These are phyloP conservation scores for Ichneumon xanthorius DNA, from an alignment of 2,888 invertebrate species.

Conservation along the genomic window DNA sequence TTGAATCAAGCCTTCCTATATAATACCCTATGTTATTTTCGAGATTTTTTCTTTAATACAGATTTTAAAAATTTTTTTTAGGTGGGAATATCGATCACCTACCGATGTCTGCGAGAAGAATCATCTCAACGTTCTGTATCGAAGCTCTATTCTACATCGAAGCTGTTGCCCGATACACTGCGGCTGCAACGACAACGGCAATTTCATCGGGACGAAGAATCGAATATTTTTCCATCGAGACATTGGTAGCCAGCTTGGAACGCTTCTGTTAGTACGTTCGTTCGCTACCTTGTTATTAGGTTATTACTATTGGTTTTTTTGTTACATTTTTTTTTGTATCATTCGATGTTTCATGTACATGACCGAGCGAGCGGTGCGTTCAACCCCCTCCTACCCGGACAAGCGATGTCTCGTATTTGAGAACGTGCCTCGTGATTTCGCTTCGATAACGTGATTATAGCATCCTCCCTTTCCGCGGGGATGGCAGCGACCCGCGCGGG, in stretches of 20 bases:
- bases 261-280: conserved; percentile 12
- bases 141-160: too few relatives aligned
- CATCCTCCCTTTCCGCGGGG: conserved; percentile 67
- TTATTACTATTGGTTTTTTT: conserved; percentile 27
- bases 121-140: too few relatives aligned
- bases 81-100: too few relatives aligned
- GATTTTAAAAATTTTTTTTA: too few relatives aligned
- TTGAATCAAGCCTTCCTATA: too few relatives aligned
- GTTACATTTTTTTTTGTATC: conserved; percentile 19
- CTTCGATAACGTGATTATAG: conserved; percentile 82
- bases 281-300: conserved; percentile 23
- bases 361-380: conserved; percentile 4
- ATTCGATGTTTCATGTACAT: conserved; percentile 47
- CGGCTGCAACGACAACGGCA: neutral
- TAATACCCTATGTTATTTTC: too few relatives aligned
- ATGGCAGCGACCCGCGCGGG: conserved; percentile 36
- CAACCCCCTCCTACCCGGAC: conserved; percentile 33
- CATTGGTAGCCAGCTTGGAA: neutral
- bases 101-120: too few relatives aligned
- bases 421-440: conserved; percentile 82
- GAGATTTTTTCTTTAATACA: too few relatives aligned
- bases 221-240: neutral
- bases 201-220: neutral
- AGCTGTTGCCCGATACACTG: neutral
- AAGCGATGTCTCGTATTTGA: conserved; percentile 80